These are phyloP conservation scores for Notocelia uddmanniana DNA, from an alignment of 2,888 invertebrate species.

Conservation along the genomic window DNA sequence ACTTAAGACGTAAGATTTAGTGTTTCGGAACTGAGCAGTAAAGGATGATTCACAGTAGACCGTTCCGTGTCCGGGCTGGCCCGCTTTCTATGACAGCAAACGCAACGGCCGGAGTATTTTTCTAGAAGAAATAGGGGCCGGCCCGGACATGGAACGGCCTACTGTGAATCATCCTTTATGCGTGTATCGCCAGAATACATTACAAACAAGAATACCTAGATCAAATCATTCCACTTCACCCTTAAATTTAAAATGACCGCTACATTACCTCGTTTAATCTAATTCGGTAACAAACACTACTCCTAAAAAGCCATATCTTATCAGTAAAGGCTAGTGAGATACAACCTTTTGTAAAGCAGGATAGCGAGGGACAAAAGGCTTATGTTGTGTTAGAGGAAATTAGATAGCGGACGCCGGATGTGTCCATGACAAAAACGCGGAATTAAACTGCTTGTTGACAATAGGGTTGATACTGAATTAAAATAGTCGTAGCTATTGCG, in stretches of 20 bases:
- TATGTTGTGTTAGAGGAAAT: constrained; percentile 41
- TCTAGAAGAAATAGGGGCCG: too few relatives aligned
- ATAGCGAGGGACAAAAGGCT: constrained; percentile 29
- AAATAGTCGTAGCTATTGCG: neutral
- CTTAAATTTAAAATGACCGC: constrained; percentile 43
- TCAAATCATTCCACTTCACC: constrained; percentile 14
- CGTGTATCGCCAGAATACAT: neutral
- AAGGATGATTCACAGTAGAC: too few relatives aligned
- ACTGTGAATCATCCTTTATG: too few relatives aligned
- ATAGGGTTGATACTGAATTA: constrained; percentile 3
- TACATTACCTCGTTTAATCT: constrained; percentile 45
- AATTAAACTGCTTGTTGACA: constrained; percentile 9
- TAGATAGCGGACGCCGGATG: constrained; percentile 42
- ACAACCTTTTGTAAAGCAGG: neutral
- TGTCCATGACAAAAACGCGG: constrained; percentile 13
- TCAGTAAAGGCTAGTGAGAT: neutral
- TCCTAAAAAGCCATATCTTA: neutral
- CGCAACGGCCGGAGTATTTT: too few relatives aligned
- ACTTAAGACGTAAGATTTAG: too few relatives aligned
- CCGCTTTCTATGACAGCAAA: too few relatives aligned
- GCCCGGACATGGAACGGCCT: too few relatives aligned
- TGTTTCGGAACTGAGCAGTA: too few relatives aligned
- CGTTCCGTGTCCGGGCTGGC: too few relatives aligned
- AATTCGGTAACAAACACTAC: constrained; percentile 17
- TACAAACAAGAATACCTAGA: neutral